These are phyloP conservation scores for Athalia circularis DNA, from an alignment of 2,888 invertebrate genomes.

Conservation along the genomic window DNA sequence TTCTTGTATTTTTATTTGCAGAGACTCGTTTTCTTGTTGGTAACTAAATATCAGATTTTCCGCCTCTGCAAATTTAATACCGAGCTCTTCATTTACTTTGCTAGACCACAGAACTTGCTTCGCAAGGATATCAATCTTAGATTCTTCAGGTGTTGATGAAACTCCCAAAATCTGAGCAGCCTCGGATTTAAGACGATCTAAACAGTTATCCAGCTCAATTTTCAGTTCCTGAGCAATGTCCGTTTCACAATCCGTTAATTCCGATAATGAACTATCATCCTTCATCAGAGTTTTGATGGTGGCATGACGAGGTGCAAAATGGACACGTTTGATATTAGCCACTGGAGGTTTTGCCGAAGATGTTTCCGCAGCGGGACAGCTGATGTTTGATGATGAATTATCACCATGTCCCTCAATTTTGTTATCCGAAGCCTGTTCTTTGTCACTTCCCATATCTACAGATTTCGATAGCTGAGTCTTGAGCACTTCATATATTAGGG, in stretches of 20 bases:
- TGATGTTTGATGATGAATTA: constrained; percentile 48
- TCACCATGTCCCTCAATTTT: constrained; percentile 53
- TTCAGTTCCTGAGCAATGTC: constrained; percentile 78
- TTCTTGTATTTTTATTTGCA: constrained; percentile 80
- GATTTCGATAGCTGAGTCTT: constrained; percentile 66
- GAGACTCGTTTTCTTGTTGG: constrained; percentile 72
- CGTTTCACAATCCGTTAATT: constrained; percentile 75
- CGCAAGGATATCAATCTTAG: constrained; percentile 54
- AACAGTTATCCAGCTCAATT: constrained; percentile 81
- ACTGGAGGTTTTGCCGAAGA: constrained; percentile 50
- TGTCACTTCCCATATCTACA: constrained; percentile 60
- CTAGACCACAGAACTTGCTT: constrained; percentile 58
- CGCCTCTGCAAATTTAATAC: constrained; percentile 78
- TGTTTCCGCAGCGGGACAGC: constrained; percentile 57
- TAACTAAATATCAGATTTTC: constrained; percentile 74
- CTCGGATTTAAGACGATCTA: constrained; percentile 81
- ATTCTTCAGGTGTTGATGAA: constrained; percentile 69
- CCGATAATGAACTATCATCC: constrained; percentile 78
- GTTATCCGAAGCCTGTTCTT: constrained; percentile 61
- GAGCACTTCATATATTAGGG: constrained; percentile 80
- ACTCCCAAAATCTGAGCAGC: constrained; percentile 83
- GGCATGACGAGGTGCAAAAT: constrained; percentile 82
- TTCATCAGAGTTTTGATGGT: constrained; percentile 75
- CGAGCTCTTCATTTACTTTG: constrained; percentile 70
- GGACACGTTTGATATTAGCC: constrained; percentile 77